A percentile compares a stretch with the other conserved stretches of the same genome.
Evolutionary conservation across 2,888 invertebrate genomes (phyloP).

Genomic region (Agrotis ipsilon): DNA sequence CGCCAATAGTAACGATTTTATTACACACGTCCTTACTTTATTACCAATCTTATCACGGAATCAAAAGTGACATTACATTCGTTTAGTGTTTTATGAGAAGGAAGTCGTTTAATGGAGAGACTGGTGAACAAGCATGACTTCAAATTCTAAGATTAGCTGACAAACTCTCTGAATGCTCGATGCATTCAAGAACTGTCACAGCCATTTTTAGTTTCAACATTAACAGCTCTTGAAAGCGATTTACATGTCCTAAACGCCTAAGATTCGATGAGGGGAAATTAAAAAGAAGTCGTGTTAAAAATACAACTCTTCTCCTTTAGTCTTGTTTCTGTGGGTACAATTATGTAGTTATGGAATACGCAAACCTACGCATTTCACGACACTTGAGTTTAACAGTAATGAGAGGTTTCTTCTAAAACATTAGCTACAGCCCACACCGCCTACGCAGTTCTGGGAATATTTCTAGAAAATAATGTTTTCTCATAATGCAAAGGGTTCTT

Average conservation of each 20-base stretch:
- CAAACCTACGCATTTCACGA: neutral
- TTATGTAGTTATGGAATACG: neutral
- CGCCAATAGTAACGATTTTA: conserved; percentile 40
- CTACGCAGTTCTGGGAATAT: conserved; percentile 7
- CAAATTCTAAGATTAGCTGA: conserved; percentile 1
- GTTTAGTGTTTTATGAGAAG: conserved; percentile 50
- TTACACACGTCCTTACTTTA: conserved; percentile 42
- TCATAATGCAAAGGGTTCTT: conserved; percentile 10
- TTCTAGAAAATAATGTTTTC: conserved; percentile 1
- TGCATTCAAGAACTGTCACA: neutral
- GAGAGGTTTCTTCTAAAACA: neutral
- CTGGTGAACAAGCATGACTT: conserved; percentile 15
- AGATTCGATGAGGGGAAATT: neutral
- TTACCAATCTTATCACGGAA: conserved; percentile 49
- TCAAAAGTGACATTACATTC: conserved; percentile 41
- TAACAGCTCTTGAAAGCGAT: neutral
- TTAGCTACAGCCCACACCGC: neutral
- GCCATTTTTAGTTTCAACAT: neutral
- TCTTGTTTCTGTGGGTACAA: neutral
- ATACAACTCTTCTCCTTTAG: too few relatives aligned
- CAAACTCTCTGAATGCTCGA: neutral
- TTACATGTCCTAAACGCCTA: neutral
- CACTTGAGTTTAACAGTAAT: neutral
- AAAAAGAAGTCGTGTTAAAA: too few relatives aligned
- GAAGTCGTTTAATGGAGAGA: conserved; percentile 39